Evolutionary conservation across 2,113 vertebrate species (phyloP).

Genomic region (Spea bombifrons): DNA sequence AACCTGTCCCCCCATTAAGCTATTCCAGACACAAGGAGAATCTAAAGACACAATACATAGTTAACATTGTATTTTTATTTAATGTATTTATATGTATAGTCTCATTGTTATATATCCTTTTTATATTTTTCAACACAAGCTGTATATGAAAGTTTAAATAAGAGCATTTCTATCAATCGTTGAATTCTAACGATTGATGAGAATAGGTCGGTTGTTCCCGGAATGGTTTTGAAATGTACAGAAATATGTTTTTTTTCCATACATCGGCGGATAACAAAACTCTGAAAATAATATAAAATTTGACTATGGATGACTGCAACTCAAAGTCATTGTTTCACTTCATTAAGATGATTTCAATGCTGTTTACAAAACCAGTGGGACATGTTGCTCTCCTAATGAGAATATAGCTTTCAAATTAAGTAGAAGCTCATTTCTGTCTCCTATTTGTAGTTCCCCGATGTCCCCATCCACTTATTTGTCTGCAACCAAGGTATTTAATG

Average conservation of each 20-base stretch:
- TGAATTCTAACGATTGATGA: background rate
- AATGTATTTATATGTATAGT: too few relatives aligned
- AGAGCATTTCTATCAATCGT: too few relatives aligned
- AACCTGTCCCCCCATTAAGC: too few relatives aligned
- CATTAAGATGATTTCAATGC: conserved; percentile 22
- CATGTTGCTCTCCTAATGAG: conserved; percentile 29
- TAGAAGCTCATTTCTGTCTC: conserved; percentile 26
- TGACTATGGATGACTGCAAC: background rate
- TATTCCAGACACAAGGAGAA: too few relatives aligned
- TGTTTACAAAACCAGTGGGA: conserved; percentile 37
- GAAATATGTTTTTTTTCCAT: background rate
- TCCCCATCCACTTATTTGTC: conserved; percentile 46
- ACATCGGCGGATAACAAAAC: background rate
- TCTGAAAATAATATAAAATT: conserved; percentile 16
- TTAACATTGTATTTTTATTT: too few relatives aligned
- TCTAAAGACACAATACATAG: too few relatives aligned
- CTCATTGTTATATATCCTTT: too few relatives aligned
- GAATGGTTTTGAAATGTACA: background rate
- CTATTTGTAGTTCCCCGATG: conserved; percentile 35
- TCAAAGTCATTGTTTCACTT: conserved; percentile 14
- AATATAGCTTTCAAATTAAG: conserved; percentile 35
- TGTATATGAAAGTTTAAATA: too few relatives aligned
- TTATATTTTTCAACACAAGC: too few relatives aligned
- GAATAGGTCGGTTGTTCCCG: background rate
- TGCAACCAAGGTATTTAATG: conserved; percentile 47